These are phyloP conservation scores for Cephus pygmeus DNA, from an alignment of 2,888 invertebrate species.

Conservation along the genomic window DNA sequence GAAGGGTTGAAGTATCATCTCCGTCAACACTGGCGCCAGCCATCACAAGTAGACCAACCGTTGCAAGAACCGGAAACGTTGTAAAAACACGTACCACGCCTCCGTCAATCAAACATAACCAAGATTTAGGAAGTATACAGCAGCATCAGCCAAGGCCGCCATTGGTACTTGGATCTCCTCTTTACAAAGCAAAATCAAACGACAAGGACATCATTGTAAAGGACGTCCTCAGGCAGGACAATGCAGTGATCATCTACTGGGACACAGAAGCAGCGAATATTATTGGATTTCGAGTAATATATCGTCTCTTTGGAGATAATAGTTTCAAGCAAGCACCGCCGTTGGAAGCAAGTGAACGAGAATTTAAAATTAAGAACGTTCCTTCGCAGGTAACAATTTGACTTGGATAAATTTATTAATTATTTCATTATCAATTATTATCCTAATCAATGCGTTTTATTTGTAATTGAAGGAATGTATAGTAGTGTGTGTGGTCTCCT, in stretches of 20 bases:
- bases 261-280: slow-evolving; percentile 88
- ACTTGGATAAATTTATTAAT: neutral
- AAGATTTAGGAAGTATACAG: slow-evolving; percentile 40
- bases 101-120: slow-evolving; percentile 39
- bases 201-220: slow-evolving; percentile 87
- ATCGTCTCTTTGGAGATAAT: slow-evolving; percentile 89
- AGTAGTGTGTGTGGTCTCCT: slow-evolving; percentile 90
- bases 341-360: slow-evolving; percentile 87
- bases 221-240: slow-evolving; percentile 86
- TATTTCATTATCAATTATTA: neutral
- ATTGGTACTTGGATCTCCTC: slow-evolving; percentile 78
- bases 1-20: slow-evolving; percentile 13
- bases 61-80: slow-evolving; percentile 55
- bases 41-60: slow-evolving; percentile 40
- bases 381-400: slow-evolving; percentile 78
- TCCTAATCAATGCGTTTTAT: slow-evolving; percentile 6
- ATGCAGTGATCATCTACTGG: slow-evolving; percentile 91
- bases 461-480: slow-evolving; percentile 81
- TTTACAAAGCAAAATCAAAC: slow-evolving; percentile 71
- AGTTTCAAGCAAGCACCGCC: slow-evolving; percentile 92
- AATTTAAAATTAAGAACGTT: slow-evolving; percentile 93
- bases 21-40: slow-evolving; percentile 32
- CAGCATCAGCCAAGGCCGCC: slow-evolving; percentile 74
- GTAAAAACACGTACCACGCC: slow-evolving; percentile 57
- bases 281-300: slow-evolving; percentile 90